These are phyloP conservation scores for Ryuthela nishihirai DNA, from an alignment of 2,888 invertebrate genomes.

Conservation along the genomic window DNA sequence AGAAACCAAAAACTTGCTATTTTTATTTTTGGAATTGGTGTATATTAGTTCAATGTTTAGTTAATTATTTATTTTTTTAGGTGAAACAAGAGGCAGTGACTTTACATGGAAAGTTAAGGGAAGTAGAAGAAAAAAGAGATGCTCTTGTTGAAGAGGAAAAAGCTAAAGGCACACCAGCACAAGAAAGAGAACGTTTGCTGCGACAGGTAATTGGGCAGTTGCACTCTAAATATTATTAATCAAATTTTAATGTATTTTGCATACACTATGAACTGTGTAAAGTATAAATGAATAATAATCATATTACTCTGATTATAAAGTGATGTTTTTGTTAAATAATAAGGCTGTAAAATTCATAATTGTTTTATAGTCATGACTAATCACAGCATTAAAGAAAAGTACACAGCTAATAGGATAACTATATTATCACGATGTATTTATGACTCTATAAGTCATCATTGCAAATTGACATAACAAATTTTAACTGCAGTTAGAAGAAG, in stretches of 20 bases:
- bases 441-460: too few species aligned
- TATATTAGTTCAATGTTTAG: background rate
- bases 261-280: too few species aligned
- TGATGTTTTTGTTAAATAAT: too few species aligned
- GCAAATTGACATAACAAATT: too few species aligned
- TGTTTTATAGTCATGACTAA: too few species aligned
- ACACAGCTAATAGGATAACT: too few species aligned
- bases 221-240: background rate
- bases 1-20: background rate
- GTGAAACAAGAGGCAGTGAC: constrained; percentile 61
- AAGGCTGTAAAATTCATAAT: too few species aligned
- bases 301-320: too few species aligned
- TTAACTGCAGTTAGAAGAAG: too few species aligned
- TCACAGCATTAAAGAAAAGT: too few species aligned
- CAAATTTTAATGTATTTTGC: background rate
- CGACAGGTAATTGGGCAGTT: constrained; percentile 54
- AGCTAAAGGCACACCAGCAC: constrained; percentile 67
- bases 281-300: too few species aligned
- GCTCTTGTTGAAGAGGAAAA: constrained; percentile 65
- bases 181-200: constrained; percentile 70
- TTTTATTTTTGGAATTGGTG: background rate
- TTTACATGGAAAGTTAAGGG: constrained; percentile 60
- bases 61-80: constrained; percentile 44
- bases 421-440: too few species aligned
- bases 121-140: constrained; percentile 61